Evolutionary conservation across 2,888 invertebrate genomes (phyloP).

Genomic region (Glaucopsyche alexis): DNA sequence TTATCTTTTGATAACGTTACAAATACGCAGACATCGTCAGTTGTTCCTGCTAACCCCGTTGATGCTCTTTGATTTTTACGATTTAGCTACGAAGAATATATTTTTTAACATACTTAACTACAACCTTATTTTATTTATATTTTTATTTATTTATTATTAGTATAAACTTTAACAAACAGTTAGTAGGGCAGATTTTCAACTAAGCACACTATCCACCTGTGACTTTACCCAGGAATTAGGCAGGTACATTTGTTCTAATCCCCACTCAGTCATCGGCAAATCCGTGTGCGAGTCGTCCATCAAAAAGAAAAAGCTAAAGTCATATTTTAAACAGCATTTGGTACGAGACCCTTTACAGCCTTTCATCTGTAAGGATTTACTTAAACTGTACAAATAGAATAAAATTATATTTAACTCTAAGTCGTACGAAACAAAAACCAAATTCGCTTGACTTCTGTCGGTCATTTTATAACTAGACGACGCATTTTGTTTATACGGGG

Average conservation of each 20-base stretch:
- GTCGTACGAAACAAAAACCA: background rate
- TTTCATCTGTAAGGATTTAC: conserved; percentile 35
- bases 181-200: too few relatives aligned
- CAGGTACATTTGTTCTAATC: background rate
- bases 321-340: conserved; percentile 36
- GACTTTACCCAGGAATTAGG: conserved; percentile 1
- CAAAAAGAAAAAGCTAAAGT: conserved; percentile 4
- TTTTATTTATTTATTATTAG: too few relatives aligned
- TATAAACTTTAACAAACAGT: too few relatives aligned
- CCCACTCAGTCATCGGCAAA: conserved; percentile 7
- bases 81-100: too few relatives aligned
- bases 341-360: conserved; percentile 35
- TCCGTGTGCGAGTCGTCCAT: conserved; percentile 29
- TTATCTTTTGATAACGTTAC: too few relatives aligned
- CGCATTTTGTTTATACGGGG: conserved; percentile 53
- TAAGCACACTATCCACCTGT: background rate
- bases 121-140: too few relatives aligned
- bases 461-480: conserved; percentile 2
- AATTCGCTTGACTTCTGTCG: background rate
- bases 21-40: too few relatives aligned
- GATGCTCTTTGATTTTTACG: too few relatives aligned
- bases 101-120: too few relatives aligned
- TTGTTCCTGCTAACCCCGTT: too few relatives aligned
- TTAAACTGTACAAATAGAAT: conserved; percentile 29
- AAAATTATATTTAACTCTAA: background rate